phyloP scores from a whole-genome alignment of 2,113 vertebrate genomes.

The Rhinichthys klamathensis region DNA sequence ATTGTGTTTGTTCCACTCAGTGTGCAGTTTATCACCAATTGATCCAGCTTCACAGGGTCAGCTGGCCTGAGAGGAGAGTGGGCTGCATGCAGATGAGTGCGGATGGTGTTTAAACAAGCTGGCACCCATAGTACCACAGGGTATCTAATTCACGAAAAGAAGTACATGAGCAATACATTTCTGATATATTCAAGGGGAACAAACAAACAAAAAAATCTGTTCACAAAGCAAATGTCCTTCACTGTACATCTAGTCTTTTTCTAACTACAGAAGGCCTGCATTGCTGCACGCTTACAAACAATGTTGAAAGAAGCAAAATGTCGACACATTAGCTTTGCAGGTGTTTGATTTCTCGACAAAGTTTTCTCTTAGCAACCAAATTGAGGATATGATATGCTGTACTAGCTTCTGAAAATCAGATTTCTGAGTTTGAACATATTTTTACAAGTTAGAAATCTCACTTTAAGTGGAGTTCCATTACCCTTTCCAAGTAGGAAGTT shows the following conservation, averaged over 20 bases:
- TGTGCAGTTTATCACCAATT: conserved; percentile 42
- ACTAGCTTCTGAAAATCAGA: neutral
- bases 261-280: neutral
- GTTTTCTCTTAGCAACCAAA: neutral
- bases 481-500: neutral
- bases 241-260: neutral
- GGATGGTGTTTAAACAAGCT: neutral
- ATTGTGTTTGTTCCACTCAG: conserved; percentile 26
- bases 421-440: neutral
- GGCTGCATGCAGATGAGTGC: conserved; percentile 1
- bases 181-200: neutral
- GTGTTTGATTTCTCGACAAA: neutral
- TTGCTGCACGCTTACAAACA: neutral
- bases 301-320: no score
- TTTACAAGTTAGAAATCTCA: neutral
- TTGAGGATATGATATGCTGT: neutral
- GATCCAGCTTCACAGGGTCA: conserved; percentile 36
- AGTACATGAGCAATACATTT: neutral
- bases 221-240: neutral
- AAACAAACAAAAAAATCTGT: neutral
- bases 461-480: neutral
- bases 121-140: neutral
- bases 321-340: no score
- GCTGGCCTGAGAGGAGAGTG: neutral
- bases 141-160: neutral